phyloP scores from a whole-genome alignment of 1,140 invertebrate genomes.

The Drosophila kurseongensis region DNA sequence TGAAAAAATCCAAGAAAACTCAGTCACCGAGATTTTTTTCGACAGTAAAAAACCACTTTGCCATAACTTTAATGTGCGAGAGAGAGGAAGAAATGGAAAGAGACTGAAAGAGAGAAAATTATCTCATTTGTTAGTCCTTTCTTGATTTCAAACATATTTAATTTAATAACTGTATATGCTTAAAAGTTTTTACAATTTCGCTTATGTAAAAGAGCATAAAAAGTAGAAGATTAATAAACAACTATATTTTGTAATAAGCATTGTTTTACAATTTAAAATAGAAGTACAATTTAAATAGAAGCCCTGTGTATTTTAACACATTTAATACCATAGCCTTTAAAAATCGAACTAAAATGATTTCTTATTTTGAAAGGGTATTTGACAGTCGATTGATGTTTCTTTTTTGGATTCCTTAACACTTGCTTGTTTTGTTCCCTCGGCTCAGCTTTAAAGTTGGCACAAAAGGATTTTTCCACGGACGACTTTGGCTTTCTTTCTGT shows the following conservation, averaged over 20 bases:
- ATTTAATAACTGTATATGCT: no score
- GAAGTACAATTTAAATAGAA: no score
- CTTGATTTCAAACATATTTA: background rate
- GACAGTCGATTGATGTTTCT: no score
- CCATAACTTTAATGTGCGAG: constrained; percentile 12
- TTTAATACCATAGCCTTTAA: no score
- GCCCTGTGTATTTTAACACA: no score
- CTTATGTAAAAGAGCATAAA: no score
- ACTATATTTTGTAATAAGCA: no score
- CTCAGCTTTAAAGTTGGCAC: constrained; percentile 34
- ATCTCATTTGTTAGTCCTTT: background rate
- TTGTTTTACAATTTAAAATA: no score
- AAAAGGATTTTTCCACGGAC: constrained; percentile 39
- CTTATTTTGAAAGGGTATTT: no score
- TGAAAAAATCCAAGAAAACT: constrained; percentile 40
- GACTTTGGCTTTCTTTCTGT: constrained; percentile 18
- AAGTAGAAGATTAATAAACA: no score
- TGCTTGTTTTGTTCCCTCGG: constrained; percentile 4
- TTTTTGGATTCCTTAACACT: background rate
- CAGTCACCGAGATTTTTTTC: constrained; percentile 33
- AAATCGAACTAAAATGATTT: no score
- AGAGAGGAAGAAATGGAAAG: background rate
- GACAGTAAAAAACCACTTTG: background rate
- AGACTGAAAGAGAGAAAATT: background rate
- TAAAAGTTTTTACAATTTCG: no score